Base-by-base conservation (phyloP, 2,888 invertebrate species). In the Drosophila paramelanica region DNA sequence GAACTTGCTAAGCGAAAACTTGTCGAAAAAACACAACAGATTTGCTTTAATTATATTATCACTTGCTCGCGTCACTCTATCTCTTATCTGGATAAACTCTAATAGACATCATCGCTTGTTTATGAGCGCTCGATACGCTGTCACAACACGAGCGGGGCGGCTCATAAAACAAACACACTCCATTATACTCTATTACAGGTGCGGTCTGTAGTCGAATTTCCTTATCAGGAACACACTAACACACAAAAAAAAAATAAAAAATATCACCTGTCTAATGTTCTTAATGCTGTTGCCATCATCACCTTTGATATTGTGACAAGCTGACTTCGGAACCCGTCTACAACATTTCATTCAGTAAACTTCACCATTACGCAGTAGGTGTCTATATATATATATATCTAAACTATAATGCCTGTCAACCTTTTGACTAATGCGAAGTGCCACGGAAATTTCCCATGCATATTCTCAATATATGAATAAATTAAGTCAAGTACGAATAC, bases 41-140 rank as follows among this genome's bases (percentile, higher is more conserved):
- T 41, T 55, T 51, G 56, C 39, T 25, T 38, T 42, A 57, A 56
- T 52, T 55, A 60, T 60, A 39, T 56, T 27, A 36, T 67, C 61
- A 67, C 73, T 67, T 73, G 73, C 11, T 23, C 5, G n/a, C n/a
- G 33, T 42, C 25, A 23, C 46, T 2, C 4, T 23, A 23, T 42
- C 41, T 59, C 47, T 59, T 55, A 55, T 46, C 73, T 50, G 13
- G 8, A n/a, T 14, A 27, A 45, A 11, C 41, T 59, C 45, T 55
- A 67, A 77, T 20, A 20, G 47, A 61, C 69, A 61, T 74, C 78
- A 55, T 78, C 69, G 67, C 52, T 75, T 59, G 84, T 78, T 81
- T 82, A 84, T 53, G 72, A 25, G 3, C 10, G 14, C 20, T 36
- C 20, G 66, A 75, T 75, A 72, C 64, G 56, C 51, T 43, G 38